Conservation (phyloP, 2,113 vertebrate species). For the Gorsachius goisagi region DNA sequence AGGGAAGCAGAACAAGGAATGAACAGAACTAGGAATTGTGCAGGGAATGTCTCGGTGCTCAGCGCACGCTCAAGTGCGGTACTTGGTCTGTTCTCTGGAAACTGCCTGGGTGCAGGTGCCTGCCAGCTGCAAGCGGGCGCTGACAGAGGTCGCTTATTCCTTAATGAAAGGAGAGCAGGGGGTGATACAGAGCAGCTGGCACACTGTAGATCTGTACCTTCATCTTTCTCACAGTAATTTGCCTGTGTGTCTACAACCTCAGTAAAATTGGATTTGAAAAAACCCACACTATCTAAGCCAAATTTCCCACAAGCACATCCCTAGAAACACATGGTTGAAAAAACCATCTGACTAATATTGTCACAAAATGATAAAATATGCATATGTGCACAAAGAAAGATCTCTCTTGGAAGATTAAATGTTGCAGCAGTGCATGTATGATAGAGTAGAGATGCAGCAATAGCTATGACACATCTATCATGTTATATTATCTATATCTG, state of each 20-base stretch:
- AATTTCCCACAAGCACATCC: neutral
- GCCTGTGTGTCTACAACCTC: neutral
- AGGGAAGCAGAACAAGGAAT: neutral
- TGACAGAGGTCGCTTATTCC: neutral
- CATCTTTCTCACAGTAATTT: neutral
- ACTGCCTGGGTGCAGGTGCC: neutral
- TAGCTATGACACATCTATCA: neutral
- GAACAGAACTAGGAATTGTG: neutral
- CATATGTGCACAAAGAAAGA: neutral
- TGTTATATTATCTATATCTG: too few species aligned
- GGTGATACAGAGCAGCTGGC: neutral
- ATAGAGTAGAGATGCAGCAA: neutral
- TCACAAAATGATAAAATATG: neutral
- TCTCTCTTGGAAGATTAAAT: neutral
- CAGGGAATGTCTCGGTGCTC: neutral
- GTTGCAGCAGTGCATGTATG: neutral
- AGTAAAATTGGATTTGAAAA: neutral
- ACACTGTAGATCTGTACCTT: neutral
- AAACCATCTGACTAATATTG: neutral
- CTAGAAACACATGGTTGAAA: neutral
- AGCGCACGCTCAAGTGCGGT: neutral
- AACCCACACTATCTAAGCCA: neutral
- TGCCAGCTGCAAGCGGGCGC: neutral
- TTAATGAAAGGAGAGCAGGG: neutral
- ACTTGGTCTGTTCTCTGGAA: neutral